Conservation (phyloP, 2,797 vertebrate genomes). For the Mus caroli region DNA sequence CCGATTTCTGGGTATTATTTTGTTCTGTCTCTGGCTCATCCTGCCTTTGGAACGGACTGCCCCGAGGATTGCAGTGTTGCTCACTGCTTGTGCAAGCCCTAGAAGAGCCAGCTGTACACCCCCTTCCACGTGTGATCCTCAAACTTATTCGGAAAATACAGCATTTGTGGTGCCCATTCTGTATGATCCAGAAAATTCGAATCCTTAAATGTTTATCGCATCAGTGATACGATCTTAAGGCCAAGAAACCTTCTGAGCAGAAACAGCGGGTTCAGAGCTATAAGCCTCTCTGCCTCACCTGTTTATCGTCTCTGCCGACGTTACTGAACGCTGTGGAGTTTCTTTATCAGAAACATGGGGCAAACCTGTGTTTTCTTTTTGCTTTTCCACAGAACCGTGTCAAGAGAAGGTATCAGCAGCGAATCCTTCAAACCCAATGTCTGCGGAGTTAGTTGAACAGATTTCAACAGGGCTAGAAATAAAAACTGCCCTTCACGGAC, state of each 20-base stretch:
- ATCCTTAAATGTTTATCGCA: neutral
- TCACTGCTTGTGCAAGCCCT: conserved; percentile 1
- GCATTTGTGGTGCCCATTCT: conserved; percentile 28
- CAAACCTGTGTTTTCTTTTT: neutral
- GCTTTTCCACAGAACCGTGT: conserved; percentile 46
- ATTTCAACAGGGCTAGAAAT: conserved; percentile 56
- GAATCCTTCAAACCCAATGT: neutral
- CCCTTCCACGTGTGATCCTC: conserved; percentile 8
- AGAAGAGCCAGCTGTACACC: neutral
- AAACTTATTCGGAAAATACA: neutral
- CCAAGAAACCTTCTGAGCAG: conserved; percentile 60
- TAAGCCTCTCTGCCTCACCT: conserved; percentile 63
- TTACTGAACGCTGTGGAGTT: conserved; percentile 68
- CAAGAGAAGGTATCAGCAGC: neutral
- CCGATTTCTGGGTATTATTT: conserved; percentile 38
- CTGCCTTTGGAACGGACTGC: conserved; percentile 51
- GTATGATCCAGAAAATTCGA: conserved; percentile 44
- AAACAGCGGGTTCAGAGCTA: neutral
- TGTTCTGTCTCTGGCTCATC: conserved; percentile 6
- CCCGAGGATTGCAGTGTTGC: conserved; percentile 17
- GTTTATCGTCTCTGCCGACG: conserved; percentile 80
- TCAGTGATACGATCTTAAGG: conserved; percentile 27
- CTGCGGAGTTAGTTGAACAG: neutral
- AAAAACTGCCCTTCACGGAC: conserved; percentile 75
- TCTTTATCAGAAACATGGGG: neutral